Evolutionary conservation across 2,797 vertebrate genomes (phyloP).

Genomic region (Pangasius mekongensis): DNA sequence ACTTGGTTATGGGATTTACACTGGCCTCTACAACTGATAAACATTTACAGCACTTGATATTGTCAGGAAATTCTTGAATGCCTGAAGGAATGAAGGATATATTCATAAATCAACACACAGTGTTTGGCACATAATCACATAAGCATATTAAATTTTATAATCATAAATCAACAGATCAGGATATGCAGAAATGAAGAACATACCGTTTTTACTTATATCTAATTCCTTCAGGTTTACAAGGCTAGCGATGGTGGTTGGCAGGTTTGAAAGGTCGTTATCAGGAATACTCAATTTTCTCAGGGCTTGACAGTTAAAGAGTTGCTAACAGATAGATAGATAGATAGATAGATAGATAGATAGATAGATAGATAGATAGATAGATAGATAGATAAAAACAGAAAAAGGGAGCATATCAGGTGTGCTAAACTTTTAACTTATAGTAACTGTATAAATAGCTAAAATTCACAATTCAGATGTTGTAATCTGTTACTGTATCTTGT

Average conservation of each 20-base stretch:
- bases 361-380: conserved; percentile 56
- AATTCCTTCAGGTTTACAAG: conserved; percentile 97
- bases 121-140: neutral
- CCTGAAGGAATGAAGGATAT: conserved; percentile 70
- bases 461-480: neutral
- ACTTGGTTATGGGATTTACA: conserved; percentile 99
- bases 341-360: conserved; percentile 45
- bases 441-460: neutral
- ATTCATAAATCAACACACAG: conserved; percentile 22
- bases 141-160: neutral
- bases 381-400: neutral
- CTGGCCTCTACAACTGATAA: conserved; percentile 98
- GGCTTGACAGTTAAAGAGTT: conserved; percentile 99
- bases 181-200: conserved; percentile 46
- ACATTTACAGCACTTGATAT: conserved; percentile 99
- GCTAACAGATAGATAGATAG: conserved; percentile 72
- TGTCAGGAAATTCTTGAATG: conserved; percentile 99
- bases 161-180: neutral
- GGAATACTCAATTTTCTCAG: conserved; percentile 97
- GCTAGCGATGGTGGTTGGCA: conserved; percentile 95
- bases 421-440: neutral
- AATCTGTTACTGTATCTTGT: neutral
- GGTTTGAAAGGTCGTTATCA: conserved; percentile 95
- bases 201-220: conserved; percentile 99
- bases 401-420: neutral